Percentiles rank a stretch among this genome's conserved stretches.
Conservation (phyloP, 2,113 vertebrate genomes). For the Alaudala cheleensis region DNA sequence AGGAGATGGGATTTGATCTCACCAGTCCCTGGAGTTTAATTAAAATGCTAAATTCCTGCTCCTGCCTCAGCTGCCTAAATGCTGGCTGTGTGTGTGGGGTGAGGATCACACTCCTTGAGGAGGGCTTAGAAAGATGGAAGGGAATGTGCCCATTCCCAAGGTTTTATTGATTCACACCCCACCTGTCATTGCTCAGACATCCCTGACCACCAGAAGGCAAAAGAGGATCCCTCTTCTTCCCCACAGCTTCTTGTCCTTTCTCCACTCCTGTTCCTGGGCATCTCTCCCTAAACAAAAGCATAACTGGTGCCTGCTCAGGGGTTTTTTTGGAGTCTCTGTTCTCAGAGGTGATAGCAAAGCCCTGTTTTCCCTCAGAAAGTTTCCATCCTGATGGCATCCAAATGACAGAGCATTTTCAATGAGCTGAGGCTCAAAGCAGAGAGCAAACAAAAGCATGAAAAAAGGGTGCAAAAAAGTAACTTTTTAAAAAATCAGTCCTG, state of each 20-base stretch:
- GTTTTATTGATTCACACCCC: background rate
- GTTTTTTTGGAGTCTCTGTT: background rate
- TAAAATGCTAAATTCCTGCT: slow-evolving; percentile 23
- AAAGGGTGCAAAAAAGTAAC: background rate
- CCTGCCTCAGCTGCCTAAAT: background rate
- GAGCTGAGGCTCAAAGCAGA: background rate
- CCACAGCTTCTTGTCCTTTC: background rate
- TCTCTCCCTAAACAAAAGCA: background rate
- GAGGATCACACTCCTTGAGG: background rate
- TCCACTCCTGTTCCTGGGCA: background rate
- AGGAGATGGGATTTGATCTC: slow-evolving; percentile 31
- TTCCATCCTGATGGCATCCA: background rate
- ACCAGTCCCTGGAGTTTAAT: slow-evolving; percentile 21
- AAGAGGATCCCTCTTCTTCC: background rate
- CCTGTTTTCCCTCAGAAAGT: background rate
- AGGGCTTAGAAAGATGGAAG: background rate
- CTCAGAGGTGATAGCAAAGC: background rate
- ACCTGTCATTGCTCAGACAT: accelerated
- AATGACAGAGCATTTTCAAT: background rate
- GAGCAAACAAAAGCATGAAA: background rate
- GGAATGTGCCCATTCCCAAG: accelerated
- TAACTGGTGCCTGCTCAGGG: background rate
- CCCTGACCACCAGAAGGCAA: background rate
- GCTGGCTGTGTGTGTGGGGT: background rate
- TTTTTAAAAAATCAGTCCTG: background rate